A percentile compares a stretch with the other conserved stretches of the same genome.
These are phyloP conservation scores for Blastobasis adustella DNA, from an alignment of 2,888 invertebrate genomes.

Conservation along the genomic window DNA sequence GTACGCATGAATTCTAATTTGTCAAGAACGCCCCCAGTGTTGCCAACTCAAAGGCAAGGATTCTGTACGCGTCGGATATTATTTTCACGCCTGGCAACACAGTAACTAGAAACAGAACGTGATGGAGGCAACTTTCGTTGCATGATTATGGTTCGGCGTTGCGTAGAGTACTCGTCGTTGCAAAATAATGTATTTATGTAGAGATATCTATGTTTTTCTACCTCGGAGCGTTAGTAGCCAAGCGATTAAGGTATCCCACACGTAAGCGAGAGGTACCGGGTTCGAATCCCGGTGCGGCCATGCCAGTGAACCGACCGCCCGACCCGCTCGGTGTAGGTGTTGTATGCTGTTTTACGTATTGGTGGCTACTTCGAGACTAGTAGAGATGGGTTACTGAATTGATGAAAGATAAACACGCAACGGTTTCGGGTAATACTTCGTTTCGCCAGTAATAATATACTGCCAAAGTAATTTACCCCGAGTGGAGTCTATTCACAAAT, in stretches of 20 bases:
- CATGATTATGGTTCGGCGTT: too few species aligned
- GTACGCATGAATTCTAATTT: conserved; percentile 2
- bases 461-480: conserved; percentile 70
- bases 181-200: background rate
- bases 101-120: conserved; percentile 41
- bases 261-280: too few species aligned
- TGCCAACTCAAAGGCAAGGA: conserved; percentile 52
- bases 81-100: conserved; percentile 63
- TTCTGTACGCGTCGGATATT: conserved; percentile 58
- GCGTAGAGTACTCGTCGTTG: background rate
- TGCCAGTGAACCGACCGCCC: conserved; percentile 58
- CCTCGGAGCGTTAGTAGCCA: background rate
- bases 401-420: conserved; percentile 37
- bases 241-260: too few species aligned
- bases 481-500: conserved; percentile 64
- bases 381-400: conserved; percentile 55
- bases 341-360: conserved; percentile 62
- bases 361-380: conserved; percentile 55
- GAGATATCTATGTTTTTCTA: background rate
- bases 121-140: background rate
- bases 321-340: conserved; percentile 40
- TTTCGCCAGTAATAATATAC: conserved; percentile 62
- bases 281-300: too few species aligned
- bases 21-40: conserved; percentile 21
- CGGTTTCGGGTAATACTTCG: conserved; percentile 37